These are phyloP conservation scores for Schizothorax lantsangensis DNA, from an alignment of 2,797 vertebrate genomes.

Conservation along the genomic window DNA sequence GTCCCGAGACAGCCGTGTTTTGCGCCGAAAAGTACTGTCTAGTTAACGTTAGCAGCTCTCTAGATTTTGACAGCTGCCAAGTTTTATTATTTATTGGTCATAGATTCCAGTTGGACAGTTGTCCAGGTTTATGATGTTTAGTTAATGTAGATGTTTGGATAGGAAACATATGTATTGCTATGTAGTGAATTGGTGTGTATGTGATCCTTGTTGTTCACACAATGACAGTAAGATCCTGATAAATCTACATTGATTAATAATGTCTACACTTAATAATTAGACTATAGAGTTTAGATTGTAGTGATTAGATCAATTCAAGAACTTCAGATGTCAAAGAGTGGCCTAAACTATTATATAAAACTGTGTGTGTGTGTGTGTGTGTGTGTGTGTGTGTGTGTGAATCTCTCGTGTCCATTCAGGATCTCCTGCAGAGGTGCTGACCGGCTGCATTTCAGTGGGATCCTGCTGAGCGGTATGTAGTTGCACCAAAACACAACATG, in stretches of 20 bases:
- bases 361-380: neutral
- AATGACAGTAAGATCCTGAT: neutral
- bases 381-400: neutral
- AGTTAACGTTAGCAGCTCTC: neutral
- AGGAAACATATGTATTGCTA: neutral
- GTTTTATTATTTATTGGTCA: neutral
- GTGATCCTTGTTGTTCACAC: neutral
- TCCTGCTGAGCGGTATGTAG: conserved; percentile 61
- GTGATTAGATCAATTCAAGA: neutral
- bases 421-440: conserved; percentile 56
- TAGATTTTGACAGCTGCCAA: neutral
- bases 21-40: neutral
- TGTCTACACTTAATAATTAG: neutral
- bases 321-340: neutral
- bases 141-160: neutral
- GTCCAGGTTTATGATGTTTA: neutral
- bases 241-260: neutral
- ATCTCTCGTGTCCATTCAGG: conserved; percentile 26
- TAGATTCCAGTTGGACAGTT: neutral
- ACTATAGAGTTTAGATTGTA: neutral
- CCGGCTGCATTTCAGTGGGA: conserved; percentile 52
- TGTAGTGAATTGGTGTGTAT: neutral
- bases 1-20: neutral
- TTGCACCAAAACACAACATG: conserved; percentile 18
- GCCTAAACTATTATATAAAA: neutral